Base-by-base conservation (phyloP, 2,113 vertebrate genomes). In the Gasterosteus nipponicus region DNA sequence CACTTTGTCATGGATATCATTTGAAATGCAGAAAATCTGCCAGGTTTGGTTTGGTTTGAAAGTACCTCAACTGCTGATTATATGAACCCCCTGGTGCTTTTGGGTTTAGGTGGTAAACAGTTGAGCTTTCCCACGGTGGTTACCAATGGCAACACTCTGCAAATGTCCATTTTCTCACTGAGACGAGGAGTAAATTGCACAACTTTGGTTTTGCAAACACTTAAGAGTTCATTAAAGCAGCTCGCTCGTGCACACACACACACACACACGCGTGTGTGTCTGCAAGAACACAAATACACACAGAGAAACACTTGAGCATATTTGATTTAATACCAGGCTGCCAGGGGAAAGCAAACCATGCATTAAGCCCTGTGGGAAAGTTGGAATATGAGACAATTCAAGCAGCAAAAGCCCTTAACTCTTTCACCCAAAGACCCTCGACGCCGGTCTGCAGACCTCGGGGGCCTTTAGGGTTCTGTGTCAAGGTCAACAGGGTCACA, bases 91-190 rank as follows among this genome's bases (percentile, higher is more conserved):
- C 26, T 2, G 2, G 51, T 49, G 79, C n/a, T 35, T 84, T 77
- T 75, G 53, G 10, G 61, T 65, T 49, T 14, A 12, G 19, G 70
- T 67, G 80, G 58, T 83, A 84, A 90, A 88, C 74, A 83, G 63
- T 35, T 26, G 42, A 71, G 78, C 82, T 87, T 90, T 92, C 88
- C 91, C 91, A 91, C 83, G 85, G 75, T 73, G 82, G 89, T 89
- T 87, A 87, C 88, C 90, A 87, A 79, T 54, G 15, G 89, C 87
- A 89, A 90, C 89, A 64, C 84, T 80, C 60, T 80, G 63, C 53
- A 91, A 89, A 89, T 87, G 86, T 89, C 85, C 78, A 86, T 87
- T 87, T 88, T 89, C 81, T 77, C 59, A 31, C n/a, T n/a, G 56
- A 69, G 69, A 83, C 87, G 80, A 75, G 82, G 78, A 78, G 67